phyloP scores from a whole-genome alignment of 2,113 vertebrate genomes.

The Loxodonta africana region DNA sequence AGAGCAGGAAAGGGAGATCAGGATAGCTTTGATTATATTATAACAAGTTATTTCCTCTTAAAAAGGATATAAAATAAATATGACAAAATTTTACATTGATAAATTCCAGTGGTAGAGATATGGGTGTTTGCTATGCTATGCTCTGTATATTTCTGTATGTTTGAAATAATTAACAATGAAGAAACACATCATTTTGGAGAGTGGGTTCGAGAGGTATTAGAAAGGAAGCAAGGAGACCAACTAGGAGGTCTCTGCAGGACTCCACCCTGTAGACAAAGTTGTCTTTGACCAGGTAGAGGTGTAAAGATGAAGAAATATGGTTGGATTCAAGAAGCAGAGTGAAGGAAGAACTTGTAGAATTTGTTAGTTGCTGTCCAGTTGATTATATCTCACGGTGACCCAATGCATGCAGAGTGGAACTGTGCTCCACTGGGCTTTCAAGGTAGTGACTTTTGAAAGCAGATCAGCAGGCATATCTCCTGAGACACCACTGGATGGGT shows the following conservation, averaged over 20 bases:
- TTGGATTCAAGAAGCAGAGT: not conserved
- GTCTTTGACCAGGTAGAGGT: not conserved
- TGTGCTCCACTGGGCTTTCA: not conserved
- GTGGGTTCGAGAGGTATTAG: not conserved
- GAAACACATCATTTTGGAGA: not conserved
- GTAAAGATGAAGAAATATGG: not conserved
- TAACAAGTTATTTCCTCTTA: not conserved
- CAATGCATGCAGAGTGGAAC: not conserved
- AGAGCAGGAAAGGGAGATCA: not conserved
- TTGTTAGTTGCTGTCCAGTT: not conserved
- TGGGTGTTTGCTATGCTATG: not conserved
- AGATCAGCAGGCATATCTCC: not conserved
- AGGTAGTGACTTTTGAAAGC: not conserved
- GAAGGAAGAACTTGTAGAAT: not conserved
- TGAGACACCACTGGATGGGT: not conserved
- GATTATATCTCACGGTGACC: not conserved
- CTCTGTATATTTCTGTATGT: not conserved
- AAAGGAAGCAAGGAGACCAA: not conserved
- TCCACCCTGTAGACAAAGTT: not conserved
- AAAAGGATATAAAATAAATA: not conserved
- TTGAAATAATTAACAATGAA: not conserved
- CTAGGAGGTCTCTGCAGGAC: not conserved
- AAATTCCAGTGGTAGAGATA: not conserved
- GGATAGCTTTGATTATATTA: not conserved
- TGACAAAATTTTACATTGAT: not conserved